phyloP scores from a whole-genome alignment of 1,140 invertebrate species.

The Neodiprion lecontei region DNA sequence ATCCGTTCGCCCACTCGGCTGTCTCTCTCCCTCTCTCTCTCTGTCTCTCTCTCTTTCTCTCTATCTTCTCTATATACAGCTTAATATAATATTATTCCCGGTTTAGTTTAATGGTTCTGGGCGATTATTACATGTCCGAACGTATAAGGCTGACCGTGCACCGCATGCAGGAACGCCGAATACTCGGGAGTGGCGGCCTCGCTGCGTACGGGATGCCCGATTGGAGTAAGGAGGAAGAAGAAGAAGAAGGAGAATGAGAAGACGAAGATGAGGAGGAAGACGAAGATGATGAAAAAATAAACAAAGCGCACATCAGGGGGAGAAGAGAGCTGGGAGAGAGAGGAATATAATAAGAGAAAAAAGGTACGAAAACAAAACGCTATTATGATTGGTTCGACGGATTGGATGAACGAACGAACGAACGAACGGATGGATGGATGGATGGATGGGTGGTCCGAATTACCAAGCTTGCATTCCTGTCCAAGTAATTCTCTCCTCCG shows the following conservation, averaged over 20 bases:
- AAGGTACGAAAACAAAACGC: slow-evolving; percentile 56
- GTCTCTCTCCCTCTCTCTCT: slow-evolving; percentile 31
- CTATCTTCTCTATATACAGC: slow-evolving; percentile 42
- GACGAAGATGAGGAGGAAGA: neutral
- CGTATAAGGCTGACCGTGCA: slow-evolving; percentile 13
- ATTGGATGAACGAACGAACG: slow-evolving; percentile 41
- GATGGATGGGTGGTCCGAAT: slow-evolving; percentile 58
- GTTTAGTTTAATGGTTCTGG: slow-evolving; percentile 63
- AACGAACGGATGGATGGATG: neutral
- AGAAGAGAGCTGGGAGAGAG: slow-evolving; percentile 22
- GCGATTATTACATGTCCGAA: slow-evolving; percentile 59
- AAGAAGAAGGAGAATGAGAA: neutral
- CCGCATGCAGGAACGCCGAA: slow-evolving; percentile 23
- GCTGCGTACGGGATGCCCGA: neutral
- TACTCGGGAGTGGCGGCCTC: neutral
- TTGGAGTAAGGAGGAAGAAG: neutral
- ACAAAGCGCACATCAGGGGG: slow-evolving; percentile 10
- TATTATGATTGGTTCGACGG: slow-evolving; percentile 53
- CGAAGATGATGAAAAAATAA: neutral
- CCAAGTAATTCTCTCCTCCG: neutral
- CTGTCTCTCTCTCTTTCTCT: slow-evolving; percentile 17
- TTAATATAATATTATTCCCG: slow-evolving; percentile 64
- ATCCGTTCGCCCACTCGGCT: slow-evolving; percentile 27
- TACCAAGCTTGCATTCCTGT: slow-evolving; percentile 39
- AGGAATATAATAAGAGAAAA: slow-evolving; percentile 34